A percentile compares a stretch with the other conserved stretches of the same genome.
These are phyloP conservation scores for Raja brachyura DNA, from an alignment of 2,113 vertebrate genomes.

Conservation along the genomic window DNA sequence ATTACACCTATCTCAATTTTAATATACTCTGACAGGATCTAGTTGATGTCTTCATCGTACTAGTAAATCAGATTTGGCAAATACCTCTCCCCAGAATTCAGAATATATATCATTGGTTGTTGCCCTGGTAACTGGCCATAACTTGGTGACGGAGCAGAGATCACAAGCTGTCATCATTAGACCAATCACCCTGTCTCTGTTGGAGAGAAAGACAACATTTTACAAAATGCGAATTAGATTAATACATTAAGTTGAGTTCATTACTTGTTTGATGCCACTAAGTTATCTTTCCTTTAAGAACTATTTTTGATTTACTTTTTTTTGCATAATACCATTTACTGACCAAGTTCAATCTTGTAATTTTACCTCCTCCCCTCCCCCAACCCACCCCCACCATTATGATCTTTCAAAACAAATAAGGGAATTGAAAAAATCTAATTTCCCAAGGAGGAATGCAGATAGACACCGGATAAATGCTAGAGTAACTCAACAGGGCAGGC, in stretches of 20 bases:
- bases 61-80: background rate
- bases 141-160: conserved; percentile 93
- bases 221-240: background rate
- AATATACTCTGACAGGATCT: background rate
- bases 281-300: background rate
- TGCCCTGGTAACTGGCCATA: conserved; percentile 85
- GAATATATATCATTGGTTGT: conserved; percentile 95
- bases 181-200: conserved; percentile 90
- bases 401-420: background rate
- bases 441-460: too few species aligned
- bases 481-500: too few species aligned
- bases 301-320: background rate
- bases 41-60: background rate
- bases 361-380: background rate
- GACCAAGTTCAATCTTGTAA: background rate
- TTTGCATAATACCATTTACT: background rate
- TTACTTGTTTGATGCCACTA: background rate
- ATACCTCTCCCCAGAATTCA: conserved; percentile 97
- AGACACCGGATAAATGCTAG: too few species aligned
- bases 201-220: conserved; percentile 42
- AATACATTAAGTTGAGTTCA: background rate
- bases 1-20: background rate
- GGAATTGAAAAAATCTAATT: background rate
- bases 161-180: conserved; percentile 99
- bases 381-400: background rate